Percentiles rank a stretch among this genome's conserved stretches.
phyloP scores from a whole-genome alignment of 2,797 vertebrate genomes.

The Hydrolagus colliei region DNA sequence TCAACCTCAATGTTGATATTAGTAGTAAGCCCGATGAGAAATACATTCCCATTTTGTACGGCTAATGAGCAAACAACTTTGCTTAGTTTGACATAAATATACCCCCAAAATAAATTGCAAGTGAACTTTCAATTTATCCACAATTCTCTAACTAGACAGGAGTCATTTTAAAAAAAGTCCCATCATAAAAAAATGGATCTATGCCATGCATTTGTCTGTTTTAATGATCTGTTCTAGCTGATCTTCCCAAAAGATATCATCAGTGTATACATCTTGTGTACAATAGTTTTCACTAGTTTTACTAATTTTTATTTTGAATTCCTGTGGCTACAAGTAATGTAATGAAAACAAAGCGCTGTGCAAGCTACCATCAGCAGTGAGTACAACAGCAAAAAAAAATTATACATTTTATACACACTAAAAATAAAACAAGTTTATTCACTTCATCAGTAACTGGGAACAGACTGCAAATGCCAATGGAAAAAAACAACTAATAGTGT shows the following conservation, averaged over 20 bases:
- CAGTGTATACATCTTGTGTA: constrained; percentile 29
- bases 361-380: constrained; percentile 90
- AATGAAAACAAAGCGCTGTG: constrained; percentile 98
- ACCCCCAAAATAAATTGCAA: background rate
- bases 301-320: constrained; percentile 57
- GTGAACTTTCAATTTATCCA: constrained; percentile 21
- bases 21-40: too few relatives aligned
- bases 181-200: constrained; percentile 6
- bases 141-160: constrained; percentile 14
- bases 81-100: background rate
- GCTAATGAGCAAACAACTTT: background rate
- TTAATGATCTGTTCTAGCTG: background rate
- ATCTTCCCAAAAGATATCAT: constrained; percentile 8
- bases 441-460: constrained; percentile 66
- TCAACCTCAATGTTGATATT: too few relatives aligned
- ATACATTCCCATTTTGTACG: too few relatives aligned
- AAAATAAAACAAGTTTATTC: constrained; percentile 63
- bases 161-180: background rate
- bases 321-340: constrained; percentile 89
- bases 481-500: constrained; percentile 47
- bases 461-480: constrained; percentile 65
- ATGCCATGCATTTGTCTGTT: constrained; percentile 17
- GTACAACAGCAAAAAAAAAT: constrained; percentile 92
- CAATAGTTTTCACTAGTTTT: constrained; percentile 21
- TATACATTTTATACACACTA: constrained; percentile 98